Evolutionary conservation across 2,113 vertebrate species (phyloP), one percentile per base, ranked within the genome.

Genomic region (Solenodon paradoxus): DNA sequence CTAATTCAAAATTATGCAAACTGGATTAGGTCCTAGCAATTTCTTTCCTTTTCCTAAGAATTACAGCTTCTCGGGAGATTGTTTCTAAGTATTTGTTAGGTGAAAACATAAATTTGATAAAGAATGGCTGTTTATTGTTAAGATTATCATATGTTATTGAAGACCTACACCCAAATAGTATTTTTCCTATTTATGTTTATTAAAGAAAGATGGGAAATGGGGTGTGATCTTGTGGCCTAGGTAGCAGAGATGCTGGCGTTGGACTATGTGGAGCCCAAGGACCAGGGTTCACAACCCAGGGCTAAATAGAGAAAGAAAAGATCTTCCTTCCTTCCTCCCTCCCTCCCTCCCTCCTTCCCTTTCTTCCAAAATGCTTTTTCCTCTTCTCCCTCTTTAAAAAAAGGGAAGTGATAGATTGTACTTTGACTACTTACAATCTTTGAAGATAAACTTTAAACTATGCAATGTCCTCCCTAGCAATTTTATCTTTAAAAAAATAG

Each of bases 21-120:
- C 51, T 84, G 84, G 63, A 45, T 92, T 71, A 87, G 15, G 66
- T 63, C 7, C 45, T 86, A 75, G 45, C 81, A 92, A 35, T 82
- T 89, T 26, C 61, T 87, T 95, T 1, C 17, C 47, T 95, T 93
- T 94, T 90, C 35, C 35, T 68, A 38, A 96, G 5, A 87, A 17
- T 88, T 7, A 20, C n/a, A 83, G 38, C 84, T 92, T 89, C 30
- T 85, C 9, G 63, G 64, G 45, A 90, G 35, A 88, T 75, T 90
- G 30, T 51, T 72, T 85, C 2, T 85, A 35, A 91, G 4, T 92
- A 3, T 95, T 82, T 88, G 28, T 82, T 95, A n/a, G 86, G 24
- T 80, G 40, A 81, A 35, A n/a, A 47, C 0, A 17, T 35, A 38
- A 89, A 17, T 90, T 94, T 63, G 28, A 92, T 87, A 82, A 66